Evolutionary conservation across 2,797 vertebrate species (phyloP).

Genomic region (Harpagifer antarcticus): DNA sequence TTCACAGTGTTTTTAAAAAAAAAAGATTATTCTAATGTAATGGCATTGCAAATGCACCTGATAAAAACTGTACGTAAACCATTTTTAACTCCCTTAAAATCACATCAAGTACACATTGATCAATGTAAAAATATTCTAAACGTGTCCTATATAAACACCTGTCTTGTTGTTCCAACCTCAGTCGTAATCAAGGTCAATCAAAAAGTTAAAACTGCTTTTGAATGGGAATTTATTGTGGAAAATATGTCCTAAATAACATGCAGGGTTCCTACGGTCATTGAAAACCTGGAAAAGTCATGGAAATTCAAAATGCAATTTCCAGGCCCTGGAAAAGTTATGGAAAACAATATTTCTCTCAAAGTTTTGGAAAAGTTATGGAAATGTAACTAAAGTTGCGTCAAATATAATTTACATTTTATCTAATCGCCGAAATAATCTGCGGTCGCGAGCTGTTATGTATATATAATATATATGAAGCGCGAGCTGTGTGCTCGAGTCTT

Average conservation of each 20-base stretch:
- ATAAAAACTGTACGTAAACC: background rate
- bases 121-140: background rate
- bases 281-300: too few species aligned
- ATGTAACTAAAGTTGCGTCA: too few species aligned
- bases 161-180: background rate
- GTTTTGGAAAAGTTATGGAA: too few species aligned
- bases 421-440: too few species aligned
- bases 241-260: background rate
- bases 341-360: too few species aligned
- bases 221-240: background rate
- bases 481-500: too few species aligned
- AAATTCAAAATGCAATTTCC: too few species aligned
- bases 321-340: too few species aligned
- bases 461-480: too few species aligned
- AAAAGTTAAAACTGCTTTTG: conserved; percentile 4
- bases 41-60: background rate
- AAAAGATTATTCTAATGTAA: background rate
- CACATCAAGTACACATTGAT: background rate
- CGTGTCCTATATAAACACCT: background rate
- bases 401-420: too few species aligned
- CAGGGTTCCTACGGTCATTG: too few species aligned
- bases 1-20: background rate
- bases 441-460: too few species aligned
- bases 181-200: background rate
- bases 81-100: background rate